Percentiles rank a stretch among this genome's conserved stretches.
Evolutionary conservation across 37 sponge, comb jelly and placozoan genomes (phyloP).

Genomic region (Chondrosia reniformis): DNA sequence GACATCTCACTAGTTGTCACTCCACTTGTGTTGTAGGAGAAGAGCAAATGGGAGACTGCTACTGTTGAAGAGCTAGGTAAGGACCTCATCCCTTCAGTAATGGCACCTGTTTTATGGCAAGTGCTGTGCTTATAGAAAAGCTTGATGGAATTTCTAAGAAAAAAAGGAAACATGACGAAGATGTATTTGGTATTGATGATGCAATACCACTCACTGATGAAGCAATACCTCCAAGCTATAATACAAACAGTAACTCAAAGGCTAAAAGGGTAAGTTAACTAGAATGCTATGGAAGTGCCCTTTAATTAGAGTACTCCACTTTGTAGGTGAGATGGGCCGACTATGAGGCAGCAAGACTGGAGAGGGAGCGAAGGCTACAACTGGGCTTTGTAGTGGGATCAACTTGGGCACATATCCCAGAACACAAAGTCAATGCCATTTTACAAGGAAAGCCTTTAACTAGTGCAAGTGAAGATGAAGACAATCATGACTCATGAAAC

Average conservation of each 20-base stretch:
- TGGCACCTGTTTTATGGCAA: background rate
- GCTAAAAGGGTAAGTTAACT: constrained; percentile 54
- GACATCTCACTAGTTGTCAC: too few relatives aligned
- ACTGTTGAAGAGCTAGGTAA: constrained; percentile 17
- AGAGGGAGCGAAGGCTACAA: constrained; percentile 46
- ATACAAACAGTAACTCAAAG: background rate
- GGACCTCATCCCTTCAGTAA: background rate
- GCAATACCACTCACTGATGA: background rate
- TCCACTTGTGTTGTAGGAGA: too few relatives aligned
- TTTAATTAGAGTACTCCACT: background rate
- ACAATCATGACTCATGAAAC: too few relatives aligned
- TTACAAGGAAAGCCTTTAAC: constrained; percentile 26
- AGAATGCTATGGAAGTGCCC: background rate
- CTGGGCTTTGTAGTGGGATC: constrained; percentile 72
- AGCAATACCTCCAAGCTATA: background rate
- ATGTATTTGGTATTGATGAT: constrained; percentile 14
- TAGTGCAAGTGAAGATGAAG: too few relatives aligned
- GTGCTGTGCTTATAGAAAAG: constrained; percentile 36
- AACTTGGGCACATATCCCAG: constrained; percentile 53
- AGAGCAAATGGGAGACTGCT: constrained; percentile 17
- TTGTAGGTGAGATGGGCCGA: constrained; percentile 82
- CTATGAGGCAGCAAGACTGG: constrained; percentile 54
- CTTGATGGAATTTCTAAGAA: constrained; percentile 51
- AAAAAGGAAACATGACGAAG: constrained; percentile 24
- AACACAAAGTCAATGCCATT: constrained; percentile 52